A percentile compares a stretch with the other conserved stretches of the same genome.
Evolutionary conservation across 2,888 invertebrate genomes (phyloP).

Genomic region (Gandaritis pyraliata): DNA sequence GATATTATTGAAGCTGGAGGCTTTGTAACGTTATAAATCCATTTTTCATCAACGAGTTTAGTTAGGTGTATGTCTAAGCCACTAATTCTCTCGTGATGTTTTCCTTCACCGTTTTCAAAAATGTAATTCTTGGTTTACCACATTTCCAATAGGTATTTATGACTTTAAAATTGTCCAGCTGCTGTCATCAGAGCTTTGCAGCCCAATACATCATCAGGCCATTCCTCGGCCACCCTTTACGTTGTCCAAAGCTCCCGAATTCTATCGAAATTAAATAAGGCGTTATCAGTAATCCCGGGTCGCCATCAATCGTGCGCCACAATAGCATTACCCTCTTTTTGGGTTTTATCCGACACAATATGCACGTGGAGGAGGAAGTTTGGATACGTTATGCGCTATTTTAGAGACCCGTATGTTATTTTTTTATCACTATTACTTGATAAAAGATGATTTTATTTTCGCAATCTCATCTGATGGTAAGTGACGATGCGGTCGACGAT

Average conservation of each 20-base stretch:
- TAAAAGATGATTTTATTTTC: no score
- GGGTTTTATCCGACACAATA: slow-evolving; percentile 50
- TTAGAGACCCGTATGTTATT: neutral
- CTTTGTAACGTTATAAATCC: no score
- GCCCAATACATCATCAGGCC: slow-evolving; percentile 30
- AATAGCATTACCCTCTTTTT: slow-evolving; percentile 63
- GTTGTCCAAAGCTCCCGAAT: slow-evolving; percentile 28
- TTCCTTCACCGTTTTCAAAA: no score
- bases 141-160: no score
- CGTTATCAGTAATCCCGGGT: slow-evolving; percentile 66
- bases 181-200: slow-evolving; percentile 8
- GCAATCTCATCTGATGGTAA: no score
- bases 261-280: slow-evolving; percentile 65
- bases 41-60: no score
- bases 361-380: slow-evolving; percentile 25
- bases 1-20: no score
- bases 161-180: neutral
- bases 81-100: no score
- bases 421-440: neutral
- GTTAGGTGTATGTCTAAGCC: no score
- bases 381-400: slow-evolving; percentile 44
- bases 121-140: no score
- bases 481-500: no score
- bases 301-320: slow-evolving; percentile 64
- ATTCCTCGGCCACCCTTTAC: slow-evolving; percentile 23